Base-by-base conservation (phyloP, 2,113 vertebrate genomes). In the Zosterops pallidus region DNA sequence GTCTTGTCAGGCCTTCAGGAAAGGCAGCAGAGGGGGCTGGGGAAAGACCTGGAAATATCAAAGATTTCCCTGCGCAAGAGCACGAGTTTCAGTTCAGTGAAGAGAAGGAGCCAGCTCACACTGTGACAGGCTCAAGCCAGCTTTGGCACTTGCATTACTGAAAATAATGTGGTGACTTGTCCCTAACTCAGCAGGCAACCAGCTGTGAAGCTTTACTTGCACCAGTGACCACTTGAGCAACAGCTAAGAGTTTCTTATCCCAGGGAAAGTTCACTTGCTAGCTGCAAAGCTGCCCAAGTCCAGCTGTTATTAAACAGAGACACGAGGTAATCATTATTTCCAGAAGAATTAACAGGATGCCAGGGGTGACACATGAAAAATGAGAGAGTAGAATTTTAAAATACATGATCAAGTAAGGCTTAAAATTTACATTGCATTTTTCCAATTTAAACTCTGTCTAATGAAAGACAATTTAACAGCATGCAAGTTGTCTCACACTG, bases 71-170 rank as follows among this genome's bases (percentile, higher is more conserved):
- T 4, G 6, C 0, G 9, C 15, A 22, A 89, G 49, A 89, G 47
- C 60, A 42, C 5, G 8, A 35, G 60, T 22, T 78, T 91, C 62
- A 39, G 14, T 57, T 50, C 47, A 52, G 53, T n/a, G 78, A 50
- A 79, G 19, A 89, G 74, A 86, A 92, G 65, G 12, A 92, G 87
- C n/a, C 89, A 87, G 72, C 83, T 79, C 59, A 49, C 74, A 53
- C 3, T 6, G 64, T 4, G 57, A 37, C 23, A 88, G 77, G 75
- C 4, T 7, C 60, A 47, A 86, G 68, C 47, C 71, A 95, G 77
- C 64, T 92, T 57, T 94, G 92, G 87, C 90, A 96, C 79, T 88
- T 95, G 68, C 20, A 41, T 82, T 74, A 77, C 56, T 59, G 76
- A 74, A 86, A 92, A 79, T 18, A 69, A 80, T 1, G 49, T 28